Base-by-base conservation (phyloP, 2,113 vertebrate species). In the Lucifuga dentata region DNA sequence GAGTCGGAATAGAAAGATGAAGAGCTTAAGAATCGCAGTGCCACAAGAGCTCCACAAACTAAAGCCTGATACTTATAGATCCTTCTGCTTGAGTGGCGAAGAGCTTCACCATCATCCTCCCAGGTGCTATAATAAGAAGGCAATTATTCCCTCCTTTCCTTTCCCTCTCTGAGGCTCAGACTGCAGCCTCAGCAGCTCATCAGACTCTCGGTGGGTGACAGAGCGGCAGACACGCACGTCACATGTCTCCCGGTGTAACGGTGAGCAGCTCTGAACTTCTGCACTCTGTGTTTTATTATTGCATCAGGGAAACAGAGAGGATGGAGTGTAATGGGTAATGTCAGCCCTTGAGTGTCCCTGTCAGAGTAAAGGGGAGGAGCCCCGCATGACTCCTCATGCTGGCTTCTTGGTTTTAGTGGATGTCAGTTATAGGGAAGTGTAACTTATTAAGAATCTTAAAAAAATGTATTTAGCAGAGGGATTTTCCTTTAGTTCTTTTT, bases 271-370 rank as follows among this genome's bases (percentile, higher is more conserved):
- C 68, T 80, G 88, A 92, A 93, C 93, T 95, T 93, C 91, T 88
- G 92, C 87, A 83, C 86, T 84, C 26, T 60, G 6, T 2, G 9
- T 51, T 49, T 55, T 68, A 48, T 96, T 96, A 97, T 98, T 98
- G 96, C 95, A 95, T 95, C 95, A 92, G 92, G 93, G 95, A 94
- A 95, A 93, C 94, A 73, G 67, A 84, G 86, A 94, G 87, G 88
- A 86, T 92, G 91, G 94, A 92, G 91, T 49, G 23, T 75, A 53
- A 70, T 73, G 94, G 92, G 91, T 73, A 92, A 95, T 94, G 95
- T 96, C 96, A 99, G 97, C 97, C 97, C 97, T 99, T 99, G 93
- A 86, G 92, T 94, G 95, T 97, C 94, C 95, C 95, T 97, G 95
- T 95, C 92, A 93, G 93, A 90, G 91, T 93, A 92, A 93, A 93